Base-by-base conservation (phyloP, 1,140 invertebrate genomes). In the Pachyrhynchus sulphureomaculatus region DNA sequence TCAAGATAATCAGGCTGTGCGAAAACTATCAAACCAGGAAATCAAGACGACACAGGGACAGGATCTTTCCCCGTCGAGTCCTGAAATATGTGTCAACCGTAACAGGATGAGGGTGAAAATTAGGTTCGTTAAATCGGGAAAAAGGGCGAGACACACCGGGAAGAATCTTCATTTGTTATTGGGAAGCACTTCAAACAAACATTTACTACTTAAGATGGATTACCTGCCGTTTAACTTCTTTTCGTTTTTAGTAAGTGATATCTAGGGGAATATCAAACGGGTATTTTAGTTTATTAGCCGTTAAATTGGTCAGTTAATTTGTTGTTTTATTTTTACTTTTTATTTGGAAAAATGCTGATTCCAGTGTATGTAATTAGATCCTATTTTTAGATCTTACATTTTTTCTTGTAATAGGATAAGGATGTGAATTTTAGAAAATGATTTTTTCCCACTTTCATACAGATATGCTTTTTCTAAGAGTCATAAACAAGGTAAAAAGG, bases 101-200 rank as follows among this genome's bases (percentile, higher is more conserved):
- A n/a, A n/a, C 45, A 48, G 42, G 45, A 48, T 32, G 45, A 24
- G 45, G 45, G 45, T 48, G 45, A 48, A 48, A 48, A 48, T 48
- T 48, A 48, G 45, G 45, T 48, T 48, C 45, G 26, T 48, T 48
- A 48, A 48, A 17, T 33, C 9, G 42, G 24, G 13, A 20, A 32
- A 26, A 29, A 29, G 12, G 12, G 45, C 24, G 45, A 13, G 24
- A 33, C 8, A n/a, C 26, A 18, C 26, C n/a, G 24, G 12, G 26
- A 24, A n/a, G 32, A 15, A 48, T 48, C 45, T 48, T 48, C 45
- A 48, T 48, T 48, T 48, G 45, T 48, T 24, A 48, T 24, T n/a
- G 45, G 45, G 23, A 48, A 29, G 26, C 26, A 48, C 24, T 48
- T 33, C 20, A 48, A 24, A 48, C 26, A 48, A 48, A 48, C 45